A percentile compares a stretch with the other conserved stretches of the same genome.
These are phyloP conservation scores for Tragulus kanchil DNA, from an alignment of 2,113 vertebrate species.

Conservation along the genomic window DNA sequence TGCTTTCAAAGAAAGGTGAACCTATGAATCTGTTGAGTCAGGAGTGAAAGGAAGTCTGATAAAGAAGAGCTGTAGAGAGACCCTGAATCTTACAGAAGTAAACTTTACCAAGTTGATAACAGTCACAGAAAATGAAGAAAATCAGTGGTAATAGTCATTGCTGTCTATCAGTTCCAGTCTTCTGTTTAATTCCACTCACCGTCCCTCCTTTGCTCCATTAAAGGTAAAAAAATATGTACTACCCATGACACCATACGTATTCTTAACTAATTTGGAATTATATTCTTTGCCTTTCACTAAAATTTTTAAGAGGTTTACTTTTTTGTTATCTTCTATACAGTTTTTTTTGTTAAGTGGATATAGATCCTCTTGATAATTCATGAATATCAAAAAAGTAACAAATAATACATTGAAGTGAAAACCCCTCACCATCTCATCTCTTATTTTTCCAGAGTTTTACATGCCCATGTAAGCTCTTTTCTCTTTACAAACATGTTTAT, in stretches of 20 bases:
- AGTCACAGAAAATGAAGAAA: slow-evolving; percentile 27
- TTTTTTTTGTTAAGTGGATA: slow-evolving; percentile 23
- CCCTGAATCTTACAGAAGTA: neutral
- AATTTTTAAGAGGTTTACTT: neutral
- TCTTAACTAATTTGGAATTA: neutral
- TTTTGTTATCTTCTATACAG: neutral
- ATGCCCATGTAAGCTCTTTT: neutral
- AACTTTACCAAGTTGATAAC: slow-evolving; percentile 8
- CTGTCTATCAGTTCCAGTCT: neutral
- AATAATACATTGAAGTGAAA: slow-evolving; percentile 14
- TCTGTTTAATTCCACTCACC: neutral
- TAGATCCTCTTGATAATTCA: slow-evolving; percentile 20
- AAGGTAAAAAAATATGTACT: neutral
- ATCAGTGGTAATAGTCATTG: neutral
- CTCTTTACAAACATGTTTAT: neutral
- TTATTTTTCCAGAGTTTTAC: neutral
- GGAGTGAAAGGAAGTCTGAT: slow-evolving; percentile 16
- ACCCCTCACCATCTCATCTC: neutral
- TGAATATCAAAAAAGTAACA: neutral
- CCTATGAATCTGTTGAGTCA: neutral
- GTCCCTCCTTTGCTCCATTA: neutral
- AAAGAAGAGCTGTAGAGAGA: neutral
- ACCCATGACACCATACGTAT: neutral
- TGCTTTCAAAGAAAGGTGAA: slow-evolving; percentile 49
- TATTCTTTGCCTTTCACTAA: neutral